Evolutionary conservation across 2,797 vertebrate species (phyloP), one percentile per base, ranked within the genome.

Genomic region (Emys orbicularis): DNA sequence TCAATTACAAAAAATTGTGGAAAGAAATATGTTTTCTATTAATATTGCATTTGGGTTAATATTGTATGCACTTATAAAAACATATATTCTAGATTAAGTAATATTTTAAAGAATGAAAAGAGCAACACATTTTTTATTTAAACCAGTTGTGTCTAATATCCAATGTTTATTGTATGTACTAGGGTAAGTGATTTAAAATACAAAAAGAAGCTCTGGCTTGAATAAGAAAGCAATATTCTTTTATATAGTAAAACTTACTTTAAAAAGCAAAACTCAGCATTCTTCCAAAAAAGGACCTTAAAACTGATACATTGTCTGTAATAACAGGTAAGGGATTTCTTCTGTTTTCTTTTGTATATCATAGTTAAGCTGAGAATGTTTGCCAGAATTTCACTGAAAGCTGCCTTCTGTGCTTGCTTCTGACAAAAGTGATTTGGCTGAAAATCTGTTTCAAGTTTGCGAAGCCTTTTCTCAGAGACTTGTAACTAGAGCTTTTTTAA

Each of bases 31-130:
- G n/a, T 52, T 93, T 25, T 84, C 31, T 81, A 90, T 93, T 95
- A 92, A 96, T 94, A 90, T 93, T 96, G 9, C 80, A 97, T 95
- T 95, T 94, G 88, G 65, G 95, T 95, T 49, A 96, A 93, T n/a
- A 82, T 84, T 96, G 97, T 96, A 94, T 95, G 52, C 74, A 95
- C 97, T 97, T 94, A 95, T 95, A 93, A 95, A 96, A 96, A n/a
- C 3, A 94, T 89, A 68, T 25, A 15, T 54, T 89, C 90, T 91
- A 92, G 91, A 88, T 84, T 95, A 96, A 96, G 79, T 85, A 91
- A 91, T 72, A 87, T 90, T 94, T 95, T 97, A 95, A 94, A 94
- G 74, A 96, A 84, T 79, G 41, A 92, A 89, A 94, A 84, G 83
- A 94, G 94, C 92, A 93, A 50, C 29, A 95, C 94, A 84, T 89